Evolutionary conservation across 2,888 invertebrate genomes (phyloP), one percentile per base, ranked within the genome.

Genomic region (Acleris laterana): DNA sequence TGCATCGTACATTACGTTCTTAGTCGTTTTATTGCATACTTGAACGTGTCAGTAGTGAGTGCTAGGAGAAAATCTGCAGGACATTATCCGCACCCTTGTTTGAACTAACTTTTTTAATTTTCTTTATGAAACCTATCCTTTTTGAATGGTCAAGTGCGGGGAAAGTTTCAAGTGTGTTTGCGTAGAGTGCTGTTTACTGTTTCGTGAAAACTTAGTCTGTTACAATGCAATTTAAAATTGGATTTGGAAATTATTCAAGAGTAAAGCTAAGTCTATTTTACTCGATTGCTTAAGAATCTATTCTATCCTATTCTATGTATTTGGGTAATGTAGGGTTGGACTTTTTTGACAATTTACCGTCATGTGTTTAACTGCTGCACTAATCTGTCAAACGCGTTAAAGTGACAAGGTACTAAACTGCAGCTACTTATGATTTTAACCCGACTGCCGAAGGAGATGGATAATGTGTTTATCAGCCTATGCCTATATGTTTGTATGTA

Each of bases 61-160:
- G 70, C 70, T 69, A 62, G 69, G 70, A 75, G 71, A 66, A 67
- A 71, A 72, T 74, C 67, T 72, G 62, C 68, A 71, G 73, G 74
- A 76, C 72, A 75, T 77, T 75, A 77, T 71, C 70, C 73, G 71
- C 70, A 71, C 83, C 77, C 79, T 78, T 84, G 82, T 85, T 85
- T 85, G 81, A 76, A 75, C 79, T 74, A 84, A 86, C 78, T 85
- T 85, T 87, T 86, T 87, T 84, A 85, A 87, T 87, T 82, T 86
- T 83, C 83, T 81, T 81, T 74, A 72, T 77, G 76, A 84, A 80
- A 80, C 77, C 75, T 78, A 79, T 81, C 76, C 77, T 76, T 78
- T 76, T 75, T 74, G 78, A 76, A 76, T 78, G 81, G 82, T 85
- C 81, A 83, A 82, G 80, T 71, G 73, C 61, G 71, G 75, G 74